Conservation (phyloP, 2,888 invertebrate genomes). For the Folsomia candida region DNA sequence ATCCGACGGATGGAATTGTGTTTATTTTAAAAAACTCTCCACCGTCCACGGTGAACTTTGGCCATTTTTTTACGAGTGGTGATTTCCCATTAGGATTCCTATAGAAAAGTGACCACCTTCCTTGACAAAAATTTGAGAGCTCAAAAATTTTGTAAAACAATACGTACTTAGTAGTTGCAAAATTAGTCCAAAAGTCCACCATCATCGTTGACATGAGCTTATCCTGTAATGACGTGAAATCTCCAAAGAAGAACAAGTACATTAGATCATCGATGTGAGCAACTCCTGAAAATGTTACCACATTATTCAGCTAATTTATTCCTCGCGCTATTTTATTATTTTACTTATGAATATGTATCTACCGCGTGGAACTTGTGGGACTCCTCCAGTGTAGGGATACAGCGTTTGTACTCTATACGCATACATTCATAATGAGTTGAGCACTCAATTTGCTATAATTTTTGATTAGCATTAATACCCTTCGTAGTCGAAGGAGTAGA, state of each 20-base stretch:
- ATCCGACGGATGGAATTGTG: conserved; percentile 13
- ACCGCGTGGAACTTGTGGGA: conserved; percentile 25
- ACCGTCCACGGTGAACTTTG: conserved; percentile 5
- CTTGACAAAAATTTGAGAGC: neutral
- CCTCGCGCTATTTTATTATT: neutral
- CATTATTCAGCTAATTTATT: too few relatives aligned
- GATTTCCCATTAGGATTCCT: conserved; percentile 19
- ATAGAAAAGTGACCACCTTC: neutral
- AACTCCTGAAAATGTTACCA: conserved; percentile 20
- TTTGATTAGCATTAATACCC: too few relatives aligned
- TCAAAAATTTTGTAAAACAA: neutral
- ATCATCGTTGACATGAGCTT: neutral
- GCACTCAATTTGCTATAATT: too few relatives aligned
- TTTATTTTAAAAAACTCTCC: conserved; percentile 23
- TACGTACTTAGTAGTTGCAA: conserved; percentile 20
- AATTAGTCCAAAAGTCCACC: conserved; percentile 17
- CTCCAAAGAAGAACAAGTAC: conserved; percentile 18
- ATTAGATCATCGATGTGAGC: conserved; percentile 26
- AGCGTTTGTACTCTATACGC: conserved; percentile 15
- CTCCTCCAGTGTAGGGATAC: conserved; percentile 18
- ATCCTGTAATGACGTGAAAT: conserved; percentile 4
- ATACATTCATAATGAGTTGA: too few relatives aligned
- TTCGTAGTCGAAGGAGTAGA: conserved; percentile 23
- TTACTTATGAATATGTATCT: neutral
- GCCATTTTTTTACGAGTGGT: conserved; percentile 4